phyloP scores from a whole-genome alignment of 2,888 invertebrate species.

The Volucella zonaria region DNA sequence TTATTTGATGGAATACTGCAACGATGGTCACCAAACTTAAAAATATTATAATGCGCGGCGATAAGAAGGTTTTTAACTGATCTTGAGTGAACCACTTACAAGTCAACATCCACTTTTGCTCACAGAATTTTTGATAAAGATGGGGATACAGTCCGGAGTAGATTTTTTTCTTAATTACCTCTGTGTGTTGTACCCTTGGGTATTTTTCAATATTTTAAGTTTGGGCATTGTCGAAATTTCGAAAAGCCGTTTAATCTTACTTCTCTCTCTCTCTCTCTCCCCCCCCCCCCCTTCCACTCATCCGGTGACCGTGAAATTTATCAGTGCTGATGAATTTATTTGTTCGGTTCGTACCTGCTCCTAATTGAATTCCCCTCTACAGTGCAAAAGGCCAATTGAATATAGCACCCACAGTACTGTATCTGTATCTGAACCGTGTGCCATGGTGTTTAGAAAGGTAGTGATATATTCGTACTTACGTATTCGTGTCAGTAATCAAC shows the following conservation, averaged over 20 bases:
- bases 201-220: constrained; percentile 21
- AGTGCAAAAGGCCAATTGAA: constrained; percentile 64
- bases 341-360: constrained; percentile 50
- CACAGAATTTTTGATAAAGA: too few relatives aligned
- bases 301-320: constrained; percentile 58
- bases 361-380: constrained; percentile 22
- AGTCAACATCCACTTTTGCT: too few relatives aligned
- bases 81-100: too few relatives aligned
- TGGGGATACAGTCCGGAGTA: too few relatives aligned
- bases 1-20: too few relatives aligned
- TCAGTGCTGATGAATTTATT: constrained; percentile 50
- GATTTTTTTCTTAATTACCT: constrained; percentile 13
- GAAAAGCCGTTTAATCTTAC: constrained; percentile 42
- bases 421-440: constrained; percentile 32
- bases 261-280: too few relatives aligned
- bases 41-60: too few relatives aligned
- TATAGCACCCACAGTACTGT: constrained; percentile 40
- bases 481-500: constrained; percentile 44
- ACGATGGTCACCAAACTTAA: too few relatives aligned
- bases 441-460: constrained; percentile 38
- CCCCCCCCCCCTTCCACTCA: too few relatives aligned
- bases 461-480: constrained; percentile 9
- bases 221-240: constrained; percentile 28
- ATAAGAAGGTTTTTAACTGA: too few relatives aligned
- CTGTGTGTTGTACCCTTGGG: constrained; percentile 12